phyloP scores from a whole-genome alignment of 2,888 invertebrate genomes.

The Noctua janthe region DNA sequence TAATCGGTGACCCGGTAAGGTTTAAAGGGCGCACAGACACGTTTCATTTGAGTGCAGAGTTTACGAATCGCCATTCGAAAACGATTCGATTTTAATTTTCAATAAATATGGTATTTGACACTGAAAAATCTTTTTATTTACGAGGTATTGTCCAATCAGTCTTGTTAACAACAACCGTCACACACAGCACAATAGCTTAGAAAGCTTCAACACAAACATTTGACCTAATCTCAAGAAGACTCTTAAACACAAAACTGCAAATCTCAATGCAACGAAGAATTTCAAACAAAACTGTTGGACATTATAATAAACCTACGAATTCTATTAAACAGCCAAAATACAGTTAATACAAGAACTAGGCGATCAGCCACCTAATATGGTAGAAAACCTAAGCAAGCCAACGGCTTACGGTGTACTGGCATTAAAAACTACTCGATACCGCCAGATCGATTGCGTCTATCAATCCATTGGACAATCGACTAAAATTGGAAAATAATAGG shows the following conservation, averaged over 20 bases:
- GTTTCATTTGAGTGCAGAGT: constrained; percentile 11
- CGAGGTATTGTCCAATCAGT: not conserved
- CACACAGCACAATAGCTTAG: constrained; percentile 1
- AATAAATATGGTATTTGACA: not conserved
- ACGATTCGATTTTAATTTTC: not conserved
- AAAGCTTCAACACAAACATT: not conserved
- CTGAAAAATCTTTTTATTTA: not conserved
- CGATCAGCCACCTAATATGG: constrained; percentile 25
- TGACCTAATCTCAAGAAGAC: not conserved
- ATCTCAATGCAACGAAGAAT: constrained; percentile 1
- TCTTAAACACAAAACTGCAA: constrained; percentile 18
- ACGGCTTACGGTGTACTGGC: constrained; percentile 69
- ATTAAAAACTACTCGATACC: constrained; percentile 57
- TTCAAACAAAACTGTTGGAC: constrained; percentile 7
- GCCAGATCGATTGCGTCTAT: constrained; percentile 72
- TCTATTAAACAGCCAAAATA: constrained; percentile 8
- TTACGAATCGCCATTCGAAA: not conserved
- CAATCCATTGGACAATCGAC: constrained; percentile 73
- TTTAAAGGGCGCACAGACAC: constrained; percentile 20
- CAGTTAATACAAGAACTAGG: constrained; percentile 21
- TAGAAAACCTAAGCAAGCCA: constrained; percentile 55
- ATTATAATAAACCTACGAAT: constrained; percentile 8
- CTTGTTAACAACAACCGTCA: not conserved
- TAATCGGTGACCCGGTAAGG: constrained; percentile 34
- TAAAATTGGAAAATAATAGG: constrained; percentile 84